Evolutionary conservation across 2,888 invertebrate species (phyloP), one percentile per base, ranked within the genome.

Genomic region (Suillia variegata): DNA sequence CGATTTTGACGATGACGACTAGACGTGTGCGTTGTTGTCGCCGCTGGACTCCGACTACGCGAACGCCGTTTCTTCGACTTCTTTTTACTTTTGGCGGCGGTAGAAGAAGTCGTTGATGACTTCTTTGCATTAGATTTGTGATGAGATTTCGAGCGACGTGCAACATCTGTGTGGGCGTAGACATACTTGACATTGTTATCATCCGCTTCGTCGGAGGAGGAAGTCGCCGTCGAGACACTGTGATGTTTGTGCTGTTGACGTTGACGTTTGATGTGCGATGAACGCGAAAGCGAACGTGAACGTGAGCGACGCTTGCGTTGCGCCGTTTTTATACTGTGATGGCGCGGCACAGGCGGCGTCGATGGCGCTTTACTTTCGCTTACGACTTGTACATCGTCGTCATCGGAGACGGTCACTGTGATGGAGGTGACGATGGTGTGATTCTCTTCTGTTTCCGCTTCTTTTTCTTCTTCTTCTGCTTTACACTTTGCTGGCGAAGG

Each of bases 341-440:
- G 18, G 45, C 20, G 45, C 20, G 4, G 38, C 38, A 38, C 6
- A 10, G 57, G 58, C 13, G 21, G 53, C 12, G 20, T 61, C 18
- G 49, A 5, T 5, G 22, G 54, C 17, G 58, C 47, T 59, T 50
- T 63, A n/a, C 50, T 62, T 51, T 63, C 63, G 45, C 67, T 57
- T 15, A 69, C 63, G 12, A 70, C 6, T 50, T 70, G 64, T n/a
- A 69, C 68, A 42, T 66, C 70, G 42, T 69, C 69, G 49, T 64
- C 67, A 26, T 67, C 64, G 22, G 63, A 64, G 10, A 64, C 50
- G 5, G 53, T 58, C 12, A 66, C 62, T 17, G 60, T 59, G 2
- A 53, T 18, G 5, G 63, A 33, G n/a, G 54, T 26, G 4, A 45
- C 47, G 6, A 10, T 5, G 3, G 2, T 8, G 8, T 20, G 5